Percentiles rank a stretch among this genome's conserved stretches.
Evolutionary conservation across 2,113 vertebrate genomes (phyloP).

Genomic region (Psilopsiagon aymara): DNA sequence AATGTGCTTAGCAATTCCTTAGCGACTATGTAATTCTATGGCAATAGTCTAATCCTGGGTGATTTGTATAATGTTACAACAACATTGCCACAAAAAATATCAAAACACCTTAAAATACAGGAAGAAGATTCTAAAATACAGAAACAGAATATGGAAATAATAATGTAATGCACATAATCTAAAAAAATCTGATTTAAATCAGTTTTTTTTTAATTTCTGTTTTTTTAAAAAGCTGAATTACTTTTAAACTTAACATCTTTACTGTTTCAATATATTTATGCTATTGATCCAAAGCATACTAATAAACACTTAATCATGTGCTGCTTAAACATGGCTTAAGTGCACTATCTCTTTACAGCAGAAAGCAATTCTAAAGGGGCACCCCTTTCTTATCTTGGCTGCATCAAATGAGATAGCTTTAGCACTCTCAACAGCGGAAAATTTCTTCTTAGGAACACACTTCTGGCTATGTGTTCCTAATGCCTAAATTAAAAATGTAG

Average conservation of each 20-base stretch:
- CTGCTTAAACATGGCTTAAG: not conserved
- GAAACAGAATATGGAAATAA: not conserved
- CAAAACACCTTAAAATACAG: not conserved
- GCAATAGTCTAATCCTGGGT: not conserved
- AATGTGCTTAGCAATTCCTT: not conserved
- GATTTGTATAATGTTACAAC: not conserved
- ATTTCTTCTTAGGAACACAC: not conserved
- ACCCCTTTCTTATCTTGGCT: slow-evolving; percentile 8
- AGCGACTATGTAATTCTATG: not conserved
- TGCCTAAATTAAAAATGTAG: not conserved
- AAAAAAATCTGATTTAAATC: not conserved
- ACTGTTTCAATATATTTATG: not conserved
- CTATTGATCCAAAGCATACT: not conserved
- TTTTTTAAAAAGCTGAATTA: not conserved
- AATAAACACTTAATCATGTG: not conserved
- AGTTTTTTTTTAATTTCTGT: not conserved
- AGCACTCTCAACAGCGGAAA: not conserved
- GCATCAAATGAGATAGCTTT: not conserved
- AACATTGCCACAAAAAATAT: not conserved
- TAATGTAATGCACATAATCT: not conserved
- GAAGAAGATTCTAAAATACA: not conserved
- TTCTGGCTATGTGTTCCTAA: not conserved
- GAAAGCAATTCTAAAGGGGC: not conserved
- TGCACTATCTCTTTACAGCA: not conserved
- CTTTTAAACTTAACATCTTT: not conserved